A percentile compares a stretch with the other conserved stretches of the same genome.
Evolutionary conservation across 2,113 vertebrate species (phyloP).

Genomic region (Paramisgurnus dabryanus): DNA sequence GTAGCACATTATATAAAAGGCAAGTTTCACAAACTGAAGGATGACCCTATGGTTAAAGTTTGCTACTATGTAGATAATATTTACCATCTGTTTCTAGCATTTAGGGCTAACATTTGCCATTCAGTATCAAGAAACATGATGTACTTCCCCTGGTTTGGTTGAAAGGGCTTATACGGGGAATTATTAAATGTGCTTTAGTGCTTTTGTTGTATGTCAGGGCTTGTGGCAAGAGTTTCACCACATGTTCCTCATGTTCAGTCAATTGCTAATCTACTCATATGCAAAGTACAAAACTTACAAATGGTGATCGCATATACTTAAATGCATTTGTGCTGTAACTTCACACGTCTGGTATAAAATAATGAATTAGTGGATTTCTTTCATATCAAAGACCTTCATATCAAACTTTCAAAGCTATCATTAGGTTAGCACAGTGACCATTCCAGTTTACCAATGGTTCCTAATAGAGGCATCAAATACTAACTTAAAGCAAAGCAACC

Average conservation of each 20-base stretch:
- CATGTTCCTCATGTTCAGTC: slow-evolving; percentile 1
- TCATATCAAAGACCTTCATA: background rate
- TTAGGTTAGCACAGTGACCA: background rate
- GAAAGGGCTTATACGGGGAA: slow-evolving; percentile 10
- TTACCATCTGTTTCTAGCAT: slow-evolving; percentile 3
- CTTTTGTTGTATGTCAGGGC: background rate
- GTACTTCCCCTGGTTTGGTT: slow-evolving; percentile 6
- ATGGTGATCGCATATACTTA: slow-evolving; percentile 35
- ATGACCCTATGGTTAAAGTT: slow-evolving; percentile 15
- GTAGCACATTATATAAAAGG: slow-evolving; percentile 18
- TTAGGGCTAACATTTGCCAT: slow-evolving; percentile 27
- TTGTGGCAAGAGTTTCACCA: slow-evolving; percentile 21
- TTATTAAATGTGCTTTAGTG: slow-evolving; percentile 6
- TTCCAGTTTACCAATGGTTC: no score
- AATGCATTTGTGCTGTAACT: slow-evolving; percentile 24
- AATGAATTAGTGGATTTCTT: slow-evolving; percentile 13
- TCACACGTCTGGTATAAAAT: background rate
- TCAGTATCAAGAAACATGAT: background rate
- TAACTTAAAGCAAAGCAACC: slow-evolving; percentile 22
- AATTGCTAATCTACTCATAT: slow-evolving; percentile 23
- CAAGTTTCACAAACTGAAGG: slow-evolving; percentile 31
- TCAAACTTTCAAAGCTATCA: background rate
- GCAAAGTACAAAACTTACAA: slow-evolving; percentile 32
- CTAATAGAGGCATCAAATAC: background rate
- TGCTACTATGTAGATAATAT: slow-evolving; percentile 22